These are phyloP conservation scores for Conus ventricosus DNA, from an alignment of 1,140 invertebrate species.

Conservation along the genomic window DNA sequence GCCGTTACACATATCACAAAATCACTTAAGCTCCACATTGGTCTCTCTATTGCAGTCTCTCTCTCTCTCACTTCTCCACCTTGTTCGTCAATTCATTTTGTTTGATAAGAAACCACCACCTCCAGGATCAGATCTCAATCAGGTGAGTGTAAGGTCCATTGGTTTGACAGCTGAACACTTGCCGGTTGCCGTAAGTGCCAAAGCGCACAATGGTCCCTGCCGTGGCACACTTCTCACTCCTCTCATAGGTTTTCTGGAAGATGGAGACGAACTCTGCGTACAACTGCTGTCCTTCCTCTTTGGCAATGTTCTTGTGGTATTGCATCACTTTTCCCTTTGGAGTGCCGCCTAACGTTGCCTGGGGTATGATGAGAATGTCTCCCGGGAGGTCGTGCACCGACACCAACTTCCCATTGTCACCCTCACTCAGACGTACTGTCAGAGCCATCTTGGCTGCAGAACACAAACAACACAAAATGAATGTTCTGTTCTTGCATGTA, in stretches of 20 bases:
- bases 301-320: constrained; percentile 75
- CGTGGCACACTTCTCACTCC: constrained; percentile 52
- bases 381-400: constrained; percentile 72
- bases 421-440: constrained; percentile 66
- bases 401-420: constrained; percentile 62
- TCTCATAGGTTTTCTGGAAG: constrained; percentile 55
- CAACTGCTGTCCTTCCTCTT: constrained; percentile 70
- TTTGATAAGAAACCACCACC: background rate
- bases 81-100: no score
- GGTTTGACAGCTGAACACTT: constrained; percentile 74
- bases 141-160: constrained; percentile 76
- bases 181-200: constrained; percentile 76
- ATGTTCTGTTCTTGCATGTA: no score
- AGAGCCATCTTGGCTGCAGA: constrained; percentile 72
- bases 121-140: constrained; percentile 66
- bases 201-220: constrained; percentile 57
- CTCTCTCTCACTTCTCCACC: background rate
- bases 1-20: background rate
- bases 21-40: background rate
- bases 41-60: background rate
- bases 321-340: constrained; percentile 75
- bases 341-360: constrained; percentile 76
- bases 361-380: constrained; percentile 75
- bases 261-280: constrained; percentile 70
- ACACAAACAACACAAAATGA: background rate